A percentile compares a stretch with the other conserved stretches of the same genome.
These are phyloP conservation scores for Gallinago undulata DNA, from an alignment of 2,113 vertebrate genomes.

Conservation along the genomic window DNA sequence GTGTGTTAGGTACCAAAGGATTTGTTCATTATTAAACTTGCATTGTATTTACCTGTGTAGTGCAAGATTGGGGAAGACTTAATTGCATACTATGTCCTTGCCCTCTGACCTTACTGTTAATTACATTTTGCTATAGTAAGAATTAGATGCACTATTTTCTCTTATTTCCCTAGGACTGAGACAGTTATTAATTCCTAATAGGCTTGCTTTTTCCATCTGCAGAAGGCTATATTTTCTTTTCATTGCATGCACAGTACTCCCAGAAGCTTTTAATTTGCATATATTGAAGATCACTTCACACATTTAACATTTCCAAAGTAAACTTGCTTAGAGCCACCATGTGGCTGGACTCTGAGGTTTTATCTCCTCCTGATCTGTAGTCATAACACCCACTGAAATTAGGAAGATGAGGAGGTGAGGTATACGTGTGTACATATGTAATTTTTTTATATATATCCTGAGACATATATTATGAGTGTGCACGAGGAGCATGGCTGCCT, in stretches of 20 bases:
- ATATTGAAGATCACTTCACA: conserved; percentile 49
- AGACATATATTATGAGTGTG: background rate
- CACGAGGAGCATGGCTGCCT: background rate
- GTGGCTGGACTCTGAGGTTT: background rate
- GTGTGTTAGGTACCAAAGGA: conserved; percentile 43
- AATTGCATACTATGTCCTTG: conserved; percentile 59
- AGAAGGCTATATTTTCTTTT: conserved; percentile 49
- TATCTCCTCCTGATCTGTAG: background rate
- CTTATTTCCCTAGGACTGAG: conserved; percentile 57
- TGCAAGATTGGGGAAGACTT: conserved; percentile 24
- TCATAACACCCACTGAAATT: background rate
- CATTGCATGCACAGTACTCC: conserved; percentile 6
- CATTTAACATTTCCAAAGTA: conserved; percentile 49
- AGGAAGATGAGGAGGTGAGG: background rate
- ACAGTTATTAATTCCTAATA: conserved; percentile 58
- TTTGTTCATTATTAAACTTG: conserved; percentile 61
- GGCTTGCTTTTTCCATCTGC: conserved; percentile 50
- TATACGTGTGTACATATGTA: background rate
- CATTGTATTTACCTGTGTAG: conserved; percentile 49
- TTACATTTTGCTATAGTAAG: conserved; percentile 54
- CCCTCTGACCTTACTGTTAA: conserved; percentile 61
- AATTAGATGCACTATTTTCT: conserved; percentile 45
- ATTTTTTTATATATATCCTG: background rate
- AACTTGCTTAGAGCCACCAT: conserved; percentile 3
- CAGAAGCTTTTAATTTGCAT: conserved; percentile 65